Percentiles rank a stretch among this genome's conserved stretches.
Evolutionary conservation across 2,797 vertebrate species (phyloP).

Genomic region (Phalloptychus januarius): DNA sequence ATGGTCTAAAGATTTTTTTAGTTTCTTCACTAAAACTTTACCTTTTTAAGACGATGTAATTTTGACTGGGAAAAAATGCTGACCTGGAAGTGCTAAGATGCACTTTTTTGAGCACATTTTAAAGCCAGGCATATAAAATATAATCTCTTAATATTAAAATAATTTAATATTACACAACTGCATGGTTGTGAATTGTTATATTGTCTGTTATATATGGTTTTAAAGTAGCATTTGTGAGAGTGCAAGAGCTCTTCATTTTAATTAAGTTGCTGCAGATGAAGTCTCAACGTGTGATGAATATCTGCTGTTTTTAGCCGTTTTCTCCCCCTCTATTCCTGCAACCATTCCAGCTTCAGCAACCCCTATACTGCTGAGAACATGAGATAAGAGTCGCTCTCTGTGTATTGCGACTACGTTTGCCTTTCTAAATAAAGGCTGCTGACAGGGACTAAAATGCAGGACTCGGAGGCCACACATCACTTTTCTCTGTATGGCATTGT

Average conservation of each 20-base stretch:
- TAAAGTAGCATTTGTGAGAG: background rate
- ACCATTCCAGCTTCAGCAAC: constrained; percentile 42
- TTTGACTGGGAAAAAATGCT: background rate
- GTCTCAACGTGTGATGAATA: constrained; percentile 20
- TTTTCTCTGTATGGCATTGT: constrained; percentile 37
- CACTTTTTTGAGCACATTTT: background rate
- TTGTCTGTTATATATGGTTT: background rate
- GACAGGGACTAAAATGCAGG: constrained; percentile 68
- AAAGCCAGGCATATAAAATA: background rate
- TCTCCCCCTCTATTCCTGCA: constrained; percentile 19
- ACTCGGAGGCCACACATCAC: constrained; percentile 58
- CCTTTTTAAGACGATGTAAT: background rate
- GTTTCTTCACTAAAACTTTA: background rate
- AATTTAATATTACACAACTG: background rate
- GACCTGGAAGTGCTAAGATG: background rate
- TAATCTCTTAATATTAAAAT: background rate
- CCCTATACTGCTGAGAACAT: constrained; percentile 43
- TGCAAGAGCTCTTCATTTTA: constrained; percentile 6
- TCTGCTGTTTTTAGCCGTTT: constrained; percentile 47
- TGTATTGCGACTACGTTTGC: constrained; percentile 69
- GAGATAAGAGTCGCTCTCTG: constrained; percentile 63
- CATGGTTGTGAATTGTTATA: background rate
- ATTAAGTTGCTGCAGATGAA: constrained; percentile 7
- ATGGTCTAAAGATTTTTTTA: background rate
- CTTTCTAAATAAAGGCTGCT: constrained; percentile 75